Evolutionary conservation across 2,113 vertebrate genomes (phyloP), one percentile per base, ranked within the genome.

Genomic region (Donacobius atricapilla): DNA sequence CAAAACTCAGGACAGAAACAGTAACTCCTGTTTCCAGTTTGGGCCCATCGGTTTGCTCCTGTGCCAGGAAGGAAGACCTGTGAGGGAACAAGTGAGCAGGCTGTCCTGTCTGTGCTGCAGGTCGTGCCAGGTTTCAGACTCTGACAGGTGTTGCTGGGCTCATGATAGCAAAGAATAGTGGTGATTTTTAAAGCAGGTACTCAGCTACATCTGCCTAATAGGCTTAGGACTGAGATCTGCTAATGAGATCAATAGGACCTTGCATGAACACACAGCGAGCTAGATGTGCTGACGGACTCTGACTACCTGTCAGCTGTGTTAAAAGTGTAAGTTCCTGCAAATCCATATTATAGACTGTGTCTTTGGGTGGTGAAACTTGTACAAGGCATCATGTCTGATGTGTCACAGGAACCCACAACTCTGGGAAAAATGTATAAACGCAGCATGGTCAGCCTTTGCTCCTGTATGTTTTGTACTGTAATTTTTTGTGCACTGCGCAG

Each of bases 241-340:
- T 95, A 82, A 95, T 75, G 76, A 66, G 91, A 94, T 97, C 87
- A 89, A 25, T 37, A 87, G 83, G 78, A 65, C 61, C 82, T 90
- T 91, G 58, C 35, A 23, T 40, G 80, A 86, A 24, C 9, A 2
- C 37, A 11, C 61, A 51, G 68, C 17, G 7, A 80, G 23, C 44
- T 78, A 2, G 54, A 60, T 50, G 77, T 93, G 69, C 70, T 96
- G 88, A 83, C 58, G 44, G 75, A 64, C 51, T 82, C 89, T 90
- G 89, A 50, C 87, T 96, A 16, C 82, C 53, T 92, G 84, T 87
- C 95, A 97, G 39, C 66, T n/a, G 30, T 40, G 45, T 90, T 87
- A 87, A 35, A 90, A 61, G 35, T 73, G n/a, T 42, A 80, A 96
- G 64, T 83, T 70, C 19, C 31, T 81, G 51, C 45, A 90, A 88